A percentile compares a stretch with the other conserved stretches of the same genome.
phyloP scores from a whole-genome alignment of 2,113 vertebrate species.

The Limnothrissa miodon region DNA sequence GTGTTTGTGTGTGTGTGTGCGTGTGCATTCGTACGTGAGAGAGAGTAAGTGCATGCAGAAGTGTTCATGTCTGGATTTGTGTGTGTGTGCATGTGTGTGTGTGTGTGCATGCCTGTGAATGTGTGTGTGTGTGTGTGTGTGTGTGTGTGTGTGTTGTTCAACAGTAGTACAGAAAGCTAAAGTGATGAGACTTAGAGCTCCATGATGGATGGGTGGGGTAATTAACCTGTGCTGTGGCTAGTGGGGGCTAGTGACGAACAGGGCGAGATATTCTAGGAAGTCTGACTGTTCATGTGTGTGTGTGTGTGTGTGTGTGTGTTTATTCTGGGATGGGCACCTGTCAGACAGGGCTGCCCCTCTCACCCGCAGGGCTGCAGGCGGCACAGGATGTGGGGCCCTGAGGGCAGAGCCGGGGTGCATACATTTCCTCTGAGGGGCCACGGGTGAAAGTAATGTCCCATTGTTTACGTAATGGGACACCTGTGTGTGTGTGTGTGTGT shows the following conservation, averaged over 20 bases:
- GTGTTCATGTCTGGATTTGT: no score
- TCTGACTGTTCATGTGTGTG: no score
- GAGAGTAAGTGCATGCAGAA: no score
- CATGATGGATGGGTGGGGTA: background rate
- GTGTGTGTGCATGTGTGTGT: background rate
- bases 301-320: no score
- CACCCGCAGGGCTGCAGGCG: background rate
- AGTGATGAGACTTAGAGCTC: background rate
- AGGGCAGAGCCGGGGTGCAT: background rate
- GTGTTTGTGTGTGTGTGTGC: background rate
- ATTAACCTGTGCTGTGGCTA: background rate
- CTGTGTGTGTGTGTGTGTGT: slow-evolving; percentile 2
- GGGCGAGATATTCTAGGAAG: no score
- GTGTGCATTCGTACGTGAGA: background rate
- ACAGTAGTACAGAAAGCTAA: background rate
- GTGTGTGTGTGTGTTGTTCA: background rate
- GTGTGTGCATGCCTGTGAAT: background rate
- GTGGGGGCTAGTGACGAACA: background rate
- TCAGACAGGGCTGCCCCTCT: background rate
- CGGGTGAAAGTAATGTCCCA: background rate
- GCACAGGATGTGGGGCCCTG: background rate
- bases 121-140: slow-evolving; percentile 15
- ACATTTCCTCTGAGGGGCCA: background rate
- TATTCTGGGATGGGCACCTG: slow-evolving; percentile 9
- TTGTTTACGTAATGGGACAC: background rate